phyloP scores from a whole-genome alignment of 2,797 vertebrate species.

The Okamejei kenojei region DNA sequence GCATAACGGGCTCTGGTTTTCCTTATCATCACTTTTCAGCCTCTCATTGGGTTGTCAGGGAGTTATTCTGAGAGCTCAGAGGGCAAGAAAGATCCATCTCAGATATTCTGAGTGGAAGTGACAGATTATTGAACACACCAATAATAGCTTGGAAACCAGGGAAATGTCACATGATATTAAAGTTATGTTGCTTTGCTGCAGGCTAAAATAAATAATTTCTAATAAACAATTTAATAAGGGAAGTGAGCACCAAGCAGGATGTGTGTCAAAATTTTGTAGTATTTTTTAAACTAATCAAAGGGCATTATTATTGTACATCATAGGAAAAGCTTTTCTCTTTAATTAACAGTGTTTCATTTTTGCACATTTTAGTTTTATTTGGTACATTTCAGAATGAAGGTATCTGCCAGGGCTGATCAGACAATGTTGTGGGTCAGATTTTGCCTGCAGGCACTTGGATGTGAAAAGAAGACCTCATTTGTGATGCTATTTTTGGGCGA shows the following conservation, averaged over 20 bases:
- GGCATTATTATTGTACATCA: neutral
- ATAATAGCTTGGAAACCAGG: neutral
- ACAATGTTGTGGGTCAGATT: neutral
- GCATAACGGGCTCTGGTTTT: neutral
- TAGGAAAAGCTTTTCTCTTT: neutral
- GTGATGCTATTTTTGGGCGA: neutral
- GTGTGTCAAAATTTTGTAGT: neutral
- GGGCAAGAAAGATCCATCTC: neutral
- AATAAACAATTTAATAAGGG: neutral
- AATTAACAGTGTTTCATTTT: neutral
- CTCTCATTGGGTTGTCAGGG: neutral
- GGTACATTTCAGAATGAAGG: neutral
- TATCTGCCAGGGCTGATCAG: neutral
- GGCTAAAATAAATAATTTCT: neutral
- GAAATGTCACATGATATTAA: neutral
- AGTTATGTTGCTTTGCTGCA: neutral
- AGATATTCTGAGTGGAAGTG: neutral
- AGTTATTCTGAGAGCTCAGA: neutral
- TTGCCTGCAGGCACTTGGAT: neutral
- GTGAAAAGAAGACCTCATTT: neutral
- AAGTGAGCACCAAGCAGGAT: neutral
- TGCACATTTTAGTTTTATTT: neutral
- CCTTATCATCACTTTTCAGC: neutral
- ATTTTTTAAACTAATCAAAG: neutral
- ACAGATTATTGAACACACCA: neutral